Conservation (phyloP, 1,140 invertebrate species). For the Rhyzopertha dominica region DNA sequence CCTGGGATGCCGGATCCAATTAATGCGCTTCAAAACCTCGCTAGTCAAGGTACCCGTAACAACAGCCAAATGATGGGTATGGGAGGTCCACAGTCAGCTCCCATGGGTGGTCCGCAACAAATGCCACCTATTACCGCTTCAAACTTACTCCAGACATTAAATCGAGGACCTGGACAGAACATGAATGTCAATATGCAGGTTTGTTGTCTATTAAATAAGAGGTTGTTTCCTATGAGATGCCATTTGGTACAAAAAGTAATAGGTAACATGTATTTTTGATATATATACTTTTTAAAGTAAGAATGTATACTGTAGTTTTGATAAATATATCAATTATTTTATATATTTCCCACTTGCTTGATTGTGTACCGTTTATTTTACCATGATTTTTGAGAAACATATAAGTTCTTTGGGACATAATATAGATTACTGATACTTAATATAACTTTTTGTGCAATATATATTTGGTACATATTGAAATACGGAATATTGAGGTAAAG, state of each 20-base stretch:
- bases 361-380: no score
- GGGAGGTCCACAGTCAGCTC: slow-evolving; percentile 50
- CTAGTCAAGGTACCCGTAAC: slow-evolving; percentile 62
- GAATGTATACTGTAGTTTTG: no score
- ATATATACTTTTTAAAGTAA: no score
- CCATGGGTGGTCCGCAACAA: slow-evolving; percentile 51
- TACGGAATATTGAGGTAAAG: no score
- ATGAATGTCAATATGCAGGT: slow-evolving; percentile 57
- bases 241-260: not conserved
- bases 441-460: no score
- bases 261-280: not conserved
- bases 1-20: slow-evolving; percentile 69
- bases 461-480: no score
- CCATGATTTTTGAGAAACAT: no score
- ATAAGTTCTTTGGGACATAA: no score
- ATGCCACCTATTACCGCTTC: slow-evolving; percentile 48
- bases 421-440: no score
- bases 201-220: no score
- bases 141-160: slow-evolving; percentile 56
- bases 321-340: no score
- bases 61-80: slow-evolving; percentile 45
- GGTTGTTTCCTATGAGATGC: slow-evolving; percentile 45
- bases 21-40: slow-evolving; percentile 79
- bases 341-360: no score
- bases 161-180: slow-evolving; percentile 53